These are phyloP conservation scores for Gambusia affinis DNA, from an alignment of 2,113 vertebrate genomes.

Conservation along the genomic window DNA sequence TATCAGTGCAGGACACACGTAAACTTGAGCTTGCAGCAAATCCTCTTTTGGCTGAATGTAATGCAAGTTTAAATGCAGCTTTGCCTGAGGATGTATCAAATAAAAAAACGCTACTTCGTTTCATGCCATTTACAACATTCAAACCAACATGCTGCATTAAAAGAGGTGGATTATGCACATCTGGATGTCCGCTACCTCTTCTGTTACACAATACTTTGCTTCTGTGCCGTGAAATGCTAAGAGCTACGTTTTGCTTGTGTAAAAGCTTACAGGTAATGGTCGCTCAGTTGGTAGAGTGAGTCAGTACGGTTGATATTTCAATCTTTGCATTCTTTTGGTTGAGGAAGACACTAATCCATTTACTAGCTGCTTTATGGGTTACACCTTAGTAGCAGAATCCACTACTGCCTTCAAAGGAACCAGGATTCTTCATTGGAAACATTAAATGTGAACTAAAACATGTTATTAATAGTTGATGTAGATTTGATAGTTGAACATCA, in stretches of 20 bases:
- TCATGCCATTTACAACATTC: constrained; percentile 6
- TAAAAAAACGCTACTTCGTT: constrained; percentile 19
- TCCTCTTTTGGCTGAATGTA: constrained; percentile 54
- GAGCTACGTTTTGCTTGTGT: background rate
- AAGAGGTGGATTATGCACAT: constrained; percentile 5
- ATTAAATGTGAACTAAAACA: background rate
- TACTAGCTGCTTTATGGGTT: background rate
- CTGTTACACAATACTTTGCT: constrained; percentile 9
- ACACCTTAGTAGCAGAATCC: too few species aligned
- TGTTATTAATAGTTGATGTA: background rate
- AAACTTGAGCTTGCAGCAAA: constrained; percentile 58
- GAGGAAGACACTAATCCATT: constrained; percentile 1
- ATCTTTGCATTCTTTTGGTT: background rate
- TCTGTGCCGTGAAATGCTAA: background rate
- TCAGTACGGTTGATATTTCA: background rate
- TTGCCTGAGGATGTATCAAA: constrained; percentile 42
- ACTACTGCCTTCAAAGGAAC: too few species aligned
- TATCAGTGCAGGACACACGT: constrained; percentile 46
- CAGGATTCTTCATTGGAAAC: background rate
- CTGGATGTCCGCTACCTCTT: background rate
- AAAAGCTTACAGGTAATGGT: background rate
- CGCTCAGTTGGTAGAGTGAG: constrained; percentile 4
- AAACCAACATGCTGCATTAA: constrained; percentile 2
- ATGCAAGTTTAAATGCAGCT: constrained; percentile 52
- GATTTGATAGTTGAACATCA: background rate